Evolutionary conservation across 2,113 vertebrate species (phyloP).

Genomic region (Herpetotheres cachinnans): DNA sequence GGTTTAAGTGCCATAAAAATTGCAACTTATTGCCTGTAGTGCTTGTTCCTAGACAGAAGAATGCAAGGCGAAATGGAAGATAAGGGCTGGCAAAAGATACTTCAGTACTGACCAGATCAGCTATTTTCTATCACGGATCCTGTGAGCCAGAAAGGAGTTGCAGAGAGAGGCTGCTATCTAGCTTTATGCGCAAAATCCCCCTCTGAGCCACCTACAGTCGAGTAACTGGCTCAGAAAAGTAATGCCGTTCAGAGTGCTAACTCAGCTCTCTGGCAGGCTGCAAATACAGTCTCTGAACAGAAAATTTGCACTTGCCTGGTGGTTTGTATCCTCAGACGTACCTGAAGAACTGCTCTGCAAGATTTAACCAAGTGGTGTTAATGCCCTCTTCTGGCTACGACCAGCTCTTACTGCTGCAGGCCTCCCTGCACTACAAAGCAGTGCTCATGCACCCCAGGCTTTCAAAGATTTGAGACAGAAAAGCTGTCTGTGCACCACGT

Average conservation of each 20-base stretch:
- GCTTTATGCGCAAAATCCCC: not conserved
- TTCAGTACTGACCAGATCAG: not conserved
- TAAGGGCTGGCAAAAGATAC: not conserved
- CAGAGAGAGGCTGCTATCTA: not conserved
- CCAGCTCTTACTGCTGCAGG: not conserved
- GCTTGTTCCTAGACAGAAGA: not conserved
- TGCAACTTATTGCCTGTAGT: not conserved
- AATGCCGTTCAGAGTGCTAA: not conserved
- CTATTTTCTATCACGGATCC: not conserved
- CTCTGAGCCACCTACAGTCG: not conserved
- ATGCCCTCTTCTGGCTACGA: not conserved
- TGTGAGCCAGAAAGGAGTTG: not conserved
- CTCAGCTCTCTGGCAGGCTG: not conserved
- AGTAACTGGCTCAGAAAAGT: not conserved
- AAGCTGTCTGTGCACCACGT: not conserved
- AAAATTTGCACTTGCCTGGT: not conserved
- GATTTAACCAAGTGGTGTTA: not conserved
- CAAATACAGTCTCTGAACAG: not conserved
- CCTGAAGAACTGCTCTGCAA: not conserved
- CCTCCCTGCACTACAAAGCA: accelerated
- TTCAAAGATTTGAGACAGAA: not conserved
- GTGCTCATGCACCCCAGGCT: not conserved
- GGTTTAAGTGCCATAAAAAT: not conserved
- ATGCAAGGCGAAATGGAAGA: not conserved
- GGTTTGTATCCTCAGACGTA: not conserved